Percentiles rank a stretch among this genome's conserved stretches.
These are phyloP conservation scores for Marasmarcha lunaedactyla DNA, from an alignment of 2,888 invertebrate genomes.

Conservation along the genomic window DNA sequence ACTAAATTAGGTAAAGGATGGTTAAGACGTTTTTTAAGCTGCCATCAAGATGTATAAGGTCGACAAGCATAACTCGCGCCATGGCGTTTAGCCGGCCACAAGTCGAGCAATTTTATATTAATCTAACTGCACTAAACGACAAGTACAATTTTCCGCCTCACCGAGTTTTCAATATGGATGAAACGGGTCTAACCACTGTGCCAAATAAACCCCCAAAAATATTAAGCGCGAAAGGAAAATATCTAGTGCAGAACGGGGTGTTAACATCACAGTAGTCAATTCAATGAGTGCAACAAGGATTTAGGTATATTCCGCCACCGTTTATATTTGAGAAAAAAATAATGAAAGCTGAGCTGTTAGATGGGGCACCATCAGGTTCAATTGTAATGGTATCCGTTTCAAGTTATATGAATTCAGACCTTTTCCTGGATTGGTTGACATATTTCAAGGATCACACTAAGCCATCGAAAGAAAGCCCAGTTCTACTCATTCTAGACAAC, in stretches of 20 bases:
- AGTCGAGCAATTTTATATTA: constrained; percentile 8
- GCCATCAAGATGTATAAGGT: constrained; percentile 11
- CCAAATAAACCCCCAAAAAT: constrained; percentile 1
- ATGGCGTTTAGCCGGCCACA: constrained; percentile 12
- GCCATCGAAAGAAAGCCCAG: constrained; percentile 5
- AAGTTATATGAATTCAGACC: constrained; percentile 12
- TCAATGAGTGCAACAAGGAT: constrained; percentile 21
- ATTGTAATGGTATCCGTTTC: constrained; percentile 16
- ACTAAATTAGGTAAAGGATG: constrained; percentile 11
- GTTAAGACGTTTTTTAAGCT: constrained; percentile 10
- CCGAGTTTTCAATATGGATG: constrained; percentile 12
- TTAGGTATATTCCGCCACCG: constrained; percentile 23
- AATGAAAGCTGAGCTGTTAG: constrained; percentile 21
- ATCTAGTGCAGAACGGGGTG: background rate
- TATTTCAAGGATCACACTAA: background rate
- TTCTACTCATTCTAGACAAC: constrained; percentile 13
- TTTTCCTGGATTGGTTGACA: constrained; percentile 10
- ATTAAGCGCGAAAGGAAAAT: background rate
- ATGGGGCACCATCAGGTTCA: constrained; percentile 24
- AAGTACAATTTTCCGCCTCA: constrained; percentile 10
- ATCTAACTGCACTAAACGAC: constrained; percentile 6
- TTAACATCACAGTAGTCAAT: background rate
- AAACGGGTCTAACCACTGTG: constrained; percentile 12
- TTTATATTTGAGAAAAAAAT: constrained; percentile 27
- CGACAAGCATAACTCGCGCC: constrained; percentile 12